Evolutionary conservation across 1,140 invertebrate genomes (phyloP), one percentile per base, ranked within the genome.

Genomic region (Brachionus paranguensis): DNA sequence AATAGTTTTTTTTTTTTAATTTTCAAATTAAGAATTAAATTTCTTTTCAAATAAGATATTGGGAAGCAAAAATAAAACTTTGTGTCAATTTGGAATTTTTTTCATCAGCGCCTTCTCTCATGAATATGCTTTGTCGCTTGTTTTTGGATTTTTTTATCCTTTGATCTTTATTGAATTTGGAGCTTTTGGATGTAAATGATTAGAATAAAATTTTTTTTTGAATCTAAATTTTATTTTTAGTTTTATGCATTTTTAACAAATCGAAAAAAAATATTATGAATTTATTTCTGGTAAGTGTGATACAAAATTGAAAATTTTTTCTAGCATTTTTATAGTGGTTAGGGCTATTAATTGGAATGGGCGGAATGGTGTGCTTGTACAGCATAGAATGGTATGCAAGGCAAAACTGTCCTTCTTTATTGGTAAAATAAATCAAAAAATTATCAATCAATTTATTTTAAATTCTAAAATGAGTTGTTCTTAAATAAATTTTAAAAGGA

Each of bases 111-210:
- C 95, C 0, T 84, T 94, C 0, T 92, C 95, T 78, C 95, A 96
- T 87, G 96, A 97, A 88, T 94, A 95, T 87, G 92, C 96, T 74
- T 86, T 97, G 0, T 91, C 92, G 0, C 91, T 94, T 24, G 91
- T 92, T 0, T 93, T 96, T 60, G 91, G 93, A 20, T 94, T 95
- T 87, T 96, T 96, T 88, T 96, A 94, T 86, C 96, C 96, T 0
- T 92, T 95, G 0, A 89, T 97, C 85, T 91, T 96, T 78, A 84
- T 94, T 33, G 86, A 90, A 85, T 91, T 91, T 86, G 87, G 86
- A 70, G 88, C 88, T 64, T 86, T 87, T 74, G 90, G 90, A 78
- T 88, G 90, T 90, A 87, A 89, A 11, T 11, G 6, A 89, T 33
- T 55, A 17, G 1, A n/a, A 7, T 12, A 3, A 8, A 33, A n/a